Base-by-base conservation (phyloP, 1,140 invertebrate species). In the Procambarus virginalis region DNA sequence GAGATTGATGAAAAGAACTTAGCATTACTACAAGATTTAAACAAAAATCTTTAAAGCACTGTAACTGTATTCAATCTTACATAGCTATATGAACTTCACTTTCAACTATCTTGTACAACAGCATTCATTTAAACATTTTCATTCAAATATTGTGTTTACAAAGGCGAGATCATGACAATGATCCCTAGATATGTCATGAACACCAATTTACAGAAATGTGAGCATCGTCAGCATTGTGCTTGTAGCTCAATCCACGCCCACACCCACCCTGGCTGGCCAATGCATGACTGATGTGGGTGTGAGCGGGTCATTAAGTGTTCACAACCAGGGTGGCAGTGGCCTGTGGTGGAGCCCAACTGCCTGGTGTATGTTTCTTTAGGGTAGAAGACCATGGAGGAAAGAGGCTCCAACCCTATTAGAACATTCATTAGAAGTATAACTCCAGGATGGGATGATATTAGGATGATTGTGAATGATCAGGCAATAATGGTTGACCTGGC, bases 311-410 rank as follows among this genome's bases (percentile, higher is more conserved):
- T 51, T 46, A 85, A 85, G 84, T 77, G 84, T 85, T 85, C 84
- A 85, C 84, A 85, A 85, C 84, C 84, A 85, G 84, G 75, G 84
- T 77, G 84, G 84, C 70, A 85, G 51, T 46, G 73, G 84, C 84
- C 84, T 82, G 80, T n/a, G 48, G 49, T 45, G 58, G 73, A 49
- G 73, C 49, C 84, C 51, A 60, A 55, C 22, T 77, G 75, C 75
- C 51, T 85, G 20, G 46, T 73, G 84, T 22, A 75, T 34, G 75
- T 76, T 58, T 51, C 84, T 76, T 55, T 80, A 58, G 48, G 49
- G 49, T 55, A 34, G 48, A 58, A 78, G 76, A 12, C 78, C 22
- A 20, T 9, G 4, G 34, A 55, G 48, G 78, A 55, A 55, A 34
- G 22, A 22, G 51, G 49, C 17, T 51, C 22, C 17, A 80, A 58